phyloP scores from a whole-genome alignment of 2,797 vertebrate species.

The Otolemur crassicaudatus region DNA sequence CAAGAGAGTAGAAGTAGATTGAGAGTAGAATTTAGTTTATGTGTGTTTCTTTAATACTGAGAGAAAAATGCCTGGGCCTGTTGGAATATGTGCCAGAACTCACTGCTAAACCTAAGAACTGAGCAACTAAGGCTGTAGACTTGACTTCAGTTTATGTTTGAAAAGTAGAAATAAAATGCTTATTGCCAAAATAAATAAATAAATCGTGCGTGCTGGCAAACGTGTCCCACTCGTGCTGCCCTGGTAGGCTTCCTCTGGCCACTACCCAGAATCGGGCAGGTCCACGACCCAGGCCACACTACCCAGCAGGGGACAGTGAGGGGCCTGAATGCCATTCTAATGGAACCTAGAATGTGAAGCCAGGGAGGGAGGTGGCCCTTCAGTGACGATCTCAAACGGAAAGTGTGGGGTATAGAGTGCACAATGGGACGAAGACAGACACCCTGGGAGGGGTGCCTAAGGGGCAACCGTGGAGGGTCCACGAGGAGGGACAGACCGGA shows the following conservation, averaged over 20 bases:
- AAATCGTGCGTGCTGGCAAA: no score
- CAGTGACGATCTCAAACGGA: rapidly evolving
- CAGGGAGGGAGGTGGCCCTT: not conserved
- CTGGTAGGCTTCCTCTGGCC: not conserved
- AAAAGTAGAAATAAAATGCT: not conserved
- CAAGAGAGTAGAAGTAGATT: not conserved
- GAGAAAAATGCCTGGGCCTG: not conserved
- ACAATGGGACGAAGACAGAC: not conserved
- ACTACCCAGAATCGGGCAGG: not conserved
- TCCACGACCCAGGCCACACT: not conserved
- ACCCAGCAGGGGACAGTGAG: not conserved
- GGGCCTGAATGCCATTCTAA: rapidly evolving
- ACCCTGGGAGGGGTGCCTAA: not conserved
- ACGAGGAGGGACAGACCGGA: not conserved
- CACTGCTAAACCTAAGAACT: not conserved
- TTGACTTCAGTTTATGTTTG: conserved; percentile 3
- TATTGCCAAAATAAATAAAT: not conserved
- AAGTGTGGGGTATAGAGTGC: rapidly evolving
- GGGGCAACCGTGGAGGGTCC: not conserved
- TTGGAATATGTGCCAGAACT: not conserved
- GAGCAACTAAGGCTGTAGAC: not conserved
- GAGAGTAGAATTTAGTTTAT: not conserved
- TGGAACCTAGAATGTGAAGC: not conserved
- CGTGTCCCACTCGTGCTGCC: rapidly evolving
- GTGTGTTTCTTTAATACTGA: not conserved